Evolutionary conservation across 2,797 vertebrate genomes (phyloP), one percentile per base, ranked within the genome.

Genomic region (Microcaecilia unicolor): DNA sequence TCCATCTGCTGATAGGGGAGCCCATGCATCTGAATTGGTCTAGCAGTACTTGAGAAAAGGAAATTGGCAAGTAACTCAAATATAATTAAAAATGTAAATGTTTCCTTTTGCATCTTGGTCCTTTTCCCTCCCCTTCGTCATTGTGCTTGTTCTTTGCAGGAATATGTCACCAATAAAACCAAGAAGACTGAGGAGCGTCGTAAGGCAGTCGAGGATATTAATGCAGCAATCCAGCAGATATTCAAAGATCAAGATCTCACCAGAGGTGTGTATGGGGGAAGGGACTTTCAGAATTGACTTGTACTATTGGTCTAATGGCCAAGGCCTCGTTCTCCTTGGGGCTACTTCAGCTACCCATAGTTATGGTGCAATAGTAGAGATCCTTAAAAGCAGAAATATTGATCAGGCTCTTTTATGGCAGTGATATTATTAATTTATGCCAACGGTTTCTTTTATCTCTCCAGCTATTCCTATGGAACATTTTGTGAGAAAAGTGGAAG

Each of bases 401-500:
- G n/a, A n/a, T n/a, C n/a, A n/a, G n/a, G n/a, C n/a, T n/a, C n/a
- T n/a, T n/a, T n/a, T n/a, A n/a, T n/a, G n/a, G n/a, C n/a, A n/a
- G 9, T 14, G 25, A 9, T 15, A 13, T 6, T 15, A 14, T 15
- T 14, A 7, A 10, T 3, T 9, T 2, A n/a, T n/a, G n/a, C n/a
- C n/a, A 3, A 3, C 11, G 1, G 22, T 19, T 20, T n/a, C n/a
- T 4, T 6, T 0, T 3, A 4, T 34, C 14, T 10, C 12, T 18
- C 5, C 45, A 97, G 93, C 92, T 2, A 58, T 96, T 0, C 88
- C 89, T 7, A 88, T 95, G 91, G 93, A 97, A 55, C 91, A 98
- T 47, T 98, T 96, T 44, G 75, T 98, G 51, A 89, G 82, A 58
- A 94, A 91, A 58, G 92, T 95, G 48, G 94, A 98, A 55, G 93